Evolutionary conservation across 2,888 invertebrate species (phyloP), one percentile per base, ranked within the genome.

Genomic region (Rambutsinella grinnellia): DNA sequence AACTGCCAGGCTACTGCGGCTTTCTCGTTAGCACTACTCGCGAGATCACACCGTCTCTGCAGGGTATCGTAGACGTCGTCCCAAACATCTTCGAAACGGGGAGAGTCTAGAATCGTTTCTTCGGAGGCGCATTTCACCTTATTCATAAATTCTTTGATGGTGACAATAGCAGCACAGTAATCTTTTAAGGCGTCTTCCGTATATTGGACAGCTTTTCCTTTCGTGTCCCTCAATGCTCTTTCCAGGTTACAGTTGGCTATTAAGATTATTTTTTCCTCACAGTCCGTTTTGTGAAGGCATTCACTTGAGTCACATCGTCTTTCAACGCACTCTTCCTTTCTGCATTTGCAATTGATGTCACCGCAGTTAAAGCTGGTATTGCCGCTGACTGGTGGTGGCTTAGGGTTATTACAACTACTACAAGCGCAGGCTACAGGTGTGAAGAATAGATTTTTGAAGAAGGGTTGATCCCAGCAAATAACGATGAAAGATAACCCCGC

Each of bases 151-250:
- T 47, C 23, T 49, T 80, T 79, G 23, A 82, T 79, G 19, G 77
- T 65, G 13, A 78, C 81, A 49, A 78, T 79, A 10, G 82, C 81
- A n/a, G 81, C 83, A 63, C 82, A 82, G 61, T 82, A 83, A 2
- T 78, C 82, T 80, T 82, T 84, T 27, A 84, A 56, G n/a, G 84
- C 84, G 15, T 72, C 69, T 65, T 84, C 84, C 15, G 83, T 82
- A 46, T 79, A 81, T 44, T 79, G 79, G 1, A 82, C 76, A 27
- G 81, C 81, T 71, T 83, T 83, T 0, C 79, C 76, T 47, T 83
- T 83, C 1, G 82, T 80, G 62, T 83, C 84, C 28, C 79, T 79
- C 46, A 84, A 58, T 15, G 82, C 82, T 17, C 72, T 79, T 60
- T 84, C 84, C 47, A 83, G 72, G 21, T 83, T 82, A n/a, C 53